A percentile compares a stretch with the other conserved stretches of the same genome.
phyloP scores from a whole-genome alignment of 2,888 invertebrate species.

The Platycheirus albimanus region DNA sequence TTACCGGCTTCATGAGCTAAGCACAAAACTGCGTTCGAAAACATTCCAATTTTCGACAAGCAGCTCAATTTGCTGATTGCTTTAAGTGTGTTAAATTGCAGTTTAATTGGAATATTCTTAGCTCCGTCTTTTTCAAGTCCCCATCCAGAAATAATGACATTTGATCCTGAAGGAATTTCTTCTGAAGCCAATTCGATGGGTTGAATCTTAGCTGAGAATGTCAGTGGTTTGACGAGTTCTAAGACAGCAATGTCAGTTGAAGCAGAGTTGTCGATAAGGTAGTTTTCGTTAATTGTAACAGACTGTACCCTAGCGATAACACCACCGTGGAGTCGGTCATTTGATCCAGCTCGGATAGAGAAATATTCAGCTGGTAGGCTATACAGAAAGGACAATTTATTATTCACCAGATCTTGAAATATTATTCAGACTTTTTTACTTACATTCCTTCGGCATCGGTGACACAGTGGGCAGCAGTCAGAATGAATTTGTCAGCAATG shows the following conservation, averaged over 20 bases:
- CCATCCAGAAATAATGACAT: conserved; percentile 79
- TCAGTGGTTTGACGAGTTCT: conserved; percentile 77
- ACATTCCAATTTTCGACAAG: conserved; percentile 65
- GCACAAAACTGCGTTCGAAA: conserved; percentile 78
- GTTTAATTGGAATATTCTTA: conserved; percentile 68
- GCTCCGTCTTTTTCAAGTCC: conserved; percentile 76
- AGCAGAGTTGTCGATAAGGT: conserved; percentile 71
- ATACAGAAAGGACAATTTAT: too few species aligned
- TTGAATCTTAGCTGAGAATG: conserved; percentile 75
- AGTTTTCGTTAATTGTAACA: conserved; percentile 77
- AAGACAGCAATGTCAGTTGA: conserved; percentile 78
- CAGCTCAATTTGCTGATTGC: conserved; percentile 76
- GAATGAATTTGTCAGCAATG: conserved; percentile 72
- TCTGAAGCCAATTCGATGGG: conserved; percentile 76
- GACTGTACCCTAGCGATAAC: conserved; percentile 76
- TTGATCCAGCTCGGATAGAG: conserved; percentile 80
- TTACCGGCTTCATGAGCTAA: conserved; percentile 75
- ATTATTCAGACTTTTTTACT: conserved; percentile 23
- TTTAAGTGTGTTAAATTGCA: conserved; percentile 77
- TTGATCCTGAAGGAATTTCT: conserved; percentile 75
- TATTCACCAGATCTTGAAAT: too few species aligned
- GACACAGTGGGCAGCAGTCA: conserved; percentile 81
- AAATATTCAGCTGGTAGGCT: conserved; percentile 77
- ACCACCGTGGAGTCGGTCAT: conserved; percentile 78
- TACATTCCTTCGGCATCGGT: conserved; percentile 59